Conservation (phyloP, 2,113 vertebrate genomes). For the Tautogolabrus adspersus region DNA sequence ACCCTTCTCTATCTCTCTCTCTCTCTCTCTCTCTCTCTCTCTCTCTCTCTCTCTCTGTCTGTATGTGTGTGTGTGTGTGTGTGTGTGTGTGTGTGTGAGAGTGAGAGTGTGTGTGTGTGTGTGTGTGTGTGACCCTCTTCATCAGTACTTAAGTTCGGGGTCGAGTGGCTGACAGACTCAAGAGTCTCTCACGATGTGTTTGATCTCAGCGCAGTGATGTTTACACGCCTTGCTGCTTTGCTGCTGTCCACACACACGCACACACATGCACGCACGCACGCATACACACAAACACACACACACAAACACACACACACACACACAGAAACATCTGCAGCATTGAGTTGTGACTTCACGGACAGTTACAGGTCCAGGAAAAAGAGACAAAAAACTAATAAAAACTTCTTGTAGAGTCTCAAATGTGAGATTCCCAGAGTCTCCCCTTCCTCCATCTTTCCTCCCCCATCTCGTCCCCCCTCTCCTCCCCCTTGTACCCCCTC, state of each 20-base stretch:
- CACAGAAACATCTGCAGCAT: too few species aligned
- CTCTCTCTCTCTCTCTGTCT: too few species aligned
- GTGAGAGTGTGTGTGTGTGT: slow-evolving; percentile 27
- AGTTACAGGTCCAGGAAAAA: too few species aligned
- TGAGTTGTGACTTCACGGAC: too few species aligned
- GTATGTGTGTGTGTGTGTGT: too few species aligned
- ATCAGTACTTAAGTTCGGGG: slow-evolving; percentile 40
- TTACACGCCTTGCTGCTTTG: slow-evolving; percentile 12
- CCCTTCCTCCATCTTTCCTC: background rate
- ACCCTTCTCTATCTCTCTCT: too few species aligned
- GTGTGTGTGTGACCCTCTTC: slow-evolving; percentile 43
- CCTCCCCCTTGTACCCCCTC: background rate
- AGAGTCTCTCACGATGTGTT: slow-evolving; percentile 36
- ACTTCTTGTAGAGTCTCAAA: too few species aligned
- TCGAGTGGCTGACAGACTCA: slow-evolving; percentile 59
- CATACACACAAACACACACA: too few species aligned
- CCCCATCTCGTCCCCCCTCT: background rate
- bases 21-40: too few species aligned
- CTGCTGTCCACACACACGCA: background rate
- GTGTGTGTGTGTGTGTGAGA: slow-evolving; percentile 35
- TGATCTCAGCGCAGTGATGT: slow-evolving; percentile 11
- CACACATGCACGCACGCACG: too few species aligned
- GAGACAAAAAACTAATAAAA: too few species aligned
- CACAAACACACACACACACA: background rate
- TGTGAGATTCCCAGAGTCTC: background rate